Evolutionary conservation across 2,888 invertebrate genomes (phyloP), one percentile per base, ranked within the genome.

Genomic region (Doris montereyensis): DNA sequence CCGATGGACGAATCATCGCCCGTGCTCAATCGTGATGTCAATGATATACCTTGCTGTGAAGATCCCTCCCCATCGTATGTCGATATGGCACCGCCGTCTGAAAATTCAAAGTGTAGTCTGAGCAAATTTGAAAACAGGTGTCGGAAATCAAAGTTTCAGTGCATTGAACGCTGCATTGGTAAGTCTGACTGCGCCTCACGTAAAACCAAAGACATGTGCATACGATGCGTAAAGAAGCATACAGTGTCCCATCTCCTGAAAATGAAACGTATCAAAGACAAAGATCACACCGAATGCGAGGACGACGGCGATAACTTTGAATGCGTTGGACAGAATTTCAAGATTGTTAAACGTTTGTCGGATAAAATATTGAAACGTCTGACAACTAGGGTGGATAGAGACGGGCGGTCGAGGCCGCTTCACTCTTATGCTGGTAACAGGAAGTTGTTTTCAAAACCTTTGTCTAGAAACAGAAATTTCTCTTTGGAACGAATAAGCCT

Each of bases 361-460:
- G n/a, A n/a, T n/a, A n/a, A n/a, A n/a, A n/a, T n/a, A n/a, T n/a
- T n/a, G n/a, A 41, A 10, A 17, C 8, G 8, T 17, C 52, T 41
- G 5, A 10, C 17, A 17, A 41, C 8, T 41, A 41, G 17, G 17
- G 5, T 17, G 5, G 52, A 41, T 41, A 41, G 17, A 41, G 52
- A 5, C 17, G 5, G 5, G 5, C 52, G 73, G 32, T 52, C 41
- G 57, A 60, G 79, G 28, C 67, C 79, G 17, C 70, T 79, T 5
- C 68, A 73, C 28, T 75, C 79, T 5, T 79, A 79, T 75, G 74
- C 78, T 0, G 79, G 79, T 35, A 79, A 79, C 67, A 73, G 79
- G 21, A 68, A 75, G 21, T n/a, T 75, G 4, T 79, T 79, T 35
- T 67, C 74, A n/a, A 58, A 58, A 62, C 24, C 28, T 3, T 41